phyloP scores from a whole-genome alignment of 2,797 vertebrate species.

The Tokudaia tokunoshimensis region DNA sequence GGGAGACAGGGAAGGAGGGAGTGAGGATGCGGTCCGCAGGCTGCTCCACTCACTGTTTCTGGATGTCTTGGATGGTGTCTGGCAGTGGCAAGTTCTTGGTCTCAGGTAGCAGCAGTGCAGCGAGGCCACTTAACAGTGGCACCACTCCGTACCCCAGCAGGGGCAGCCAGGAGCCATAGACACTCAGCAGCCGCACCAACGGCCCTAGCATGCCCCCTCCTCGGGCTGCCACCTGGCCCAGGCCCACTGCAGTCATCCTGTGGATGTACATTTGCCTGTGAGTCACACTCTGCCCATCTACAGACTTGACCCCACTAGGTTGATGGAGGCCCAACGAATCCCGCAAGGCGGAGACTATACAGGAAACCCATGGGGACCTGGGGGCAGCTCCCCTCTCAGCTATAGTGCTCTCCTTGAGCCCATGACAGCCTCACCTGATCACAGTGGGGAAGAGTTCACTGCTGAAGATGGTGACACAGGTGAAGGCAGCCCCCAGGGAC shows the following conservation, averaged over 20 bases:
- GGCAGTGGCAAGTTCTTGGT: conserved; percentile 89
- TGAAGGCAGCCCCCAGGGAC: conserved; percentile 54
- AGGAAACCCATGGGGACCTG: accelerated
- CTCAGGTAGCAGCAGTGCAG: conserved; percentile 91
- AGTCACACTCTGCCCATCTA: background rate
- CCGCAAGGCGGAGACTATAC: accelerated
- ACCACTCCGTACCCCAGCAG: conserved; percentile 90
- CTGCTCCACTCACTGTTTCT: conserved; percentile 88
- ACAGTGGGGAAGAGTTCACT: conserved; percentile 83
- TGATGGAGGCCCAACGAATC: conserved; percentile 50
- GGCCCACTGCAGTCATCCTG: conserved; percentile 92
- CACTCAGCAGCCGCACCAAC: conserved; percentile 86
- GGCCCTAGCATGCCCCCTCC: conserved; percentile 92
- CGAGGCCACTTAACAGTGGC: conserved; percentile 88
- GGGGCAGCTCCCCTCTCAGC: accelerated
- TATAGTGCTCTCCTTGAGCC: accelerated
- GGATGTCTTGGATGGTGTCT: conserved; percentile 92
- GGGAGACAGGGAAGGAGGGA: background rate
- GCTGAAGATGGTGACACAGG: conserved; percentile 64
- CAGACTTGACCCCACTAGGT: background rate
- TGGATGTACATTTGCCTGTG: accelerated
- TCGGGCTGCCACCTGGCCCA: conserved; percentile 89
- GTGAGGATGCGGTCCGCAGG: accelerated
- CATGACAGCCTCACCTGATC: conserved; percentile 76
- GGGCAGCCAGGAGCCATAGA: conserved; percentile 86